Conservation (phyloP, 2,113 vertebrate species). For the Trinectes maculatus region DNA sequence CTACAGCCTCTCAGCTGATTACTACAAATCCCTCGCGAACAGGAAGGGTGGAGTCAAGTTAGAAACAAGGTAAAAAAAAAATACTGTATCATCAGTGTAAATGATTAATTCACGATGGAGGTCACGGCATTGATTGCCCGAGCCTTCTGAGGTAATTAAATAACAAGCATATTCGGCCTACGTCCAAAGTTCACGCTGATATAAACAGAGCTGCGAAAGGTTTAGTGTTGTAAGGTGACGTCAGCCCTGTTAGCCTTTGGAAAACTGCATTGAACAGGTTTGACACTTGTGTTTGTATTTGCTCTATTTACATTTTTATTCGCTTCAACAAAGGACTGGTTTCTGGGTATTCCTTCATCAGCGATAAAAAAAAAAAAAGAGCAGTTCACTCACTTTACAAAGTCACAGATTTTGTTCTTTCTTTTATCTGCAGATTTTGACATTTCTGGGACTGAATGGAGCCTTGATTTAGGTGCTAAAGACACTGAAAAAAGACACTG, state of each 20-base stretch:
- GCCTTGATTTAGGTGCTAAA: too few species aligned
- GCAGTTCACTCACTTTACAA: too few species aligned
- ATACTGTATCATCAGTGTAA: constrained; percentile 48
- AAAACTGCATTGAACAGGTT: constrained; percentile 5
- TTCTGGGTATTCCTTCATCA: neutral
- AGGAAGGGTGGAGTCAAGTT: constrained; percentile 59
- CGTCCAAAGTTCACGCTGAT: constrained; percentile 74
- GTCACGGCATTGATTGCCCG: constrained; percentile 63
- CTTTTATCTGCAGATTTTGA: too few species aligned
- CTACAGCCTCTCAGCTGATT: constrained; percentile 44
- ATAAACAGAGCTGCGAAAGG: constrained; percentile 62
- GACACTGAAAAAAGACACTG: too few species aligned
- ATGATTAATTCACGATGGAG: constrained; percentile 70
- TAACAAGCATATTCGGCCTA: constrained; percentile 54
- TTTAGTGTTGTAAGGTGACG: constrained; percentile 50
- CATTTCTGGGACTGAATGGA: too few species aligned
- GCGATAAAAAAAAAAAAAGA: neutral
- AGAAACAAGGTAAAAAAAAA: constrained; percentile 9
- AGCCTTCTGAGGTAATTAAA: constrained; percentile 72
- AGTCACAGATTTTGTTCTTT: too few species aligned
- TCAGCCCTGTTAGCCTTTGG: constrained; percentile 29
- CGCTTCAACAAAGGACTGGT: neutral
- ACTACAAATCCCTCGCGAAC: constrained; percentile 29
- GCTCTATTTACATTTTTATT: constrained; percentile 17
- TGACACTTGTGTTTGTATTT: neutral